Evolutionary conservation across 1,140 invertebrate species (phyloP).

Genomic region (Venustaconcha ellipsiformis): DNA sequence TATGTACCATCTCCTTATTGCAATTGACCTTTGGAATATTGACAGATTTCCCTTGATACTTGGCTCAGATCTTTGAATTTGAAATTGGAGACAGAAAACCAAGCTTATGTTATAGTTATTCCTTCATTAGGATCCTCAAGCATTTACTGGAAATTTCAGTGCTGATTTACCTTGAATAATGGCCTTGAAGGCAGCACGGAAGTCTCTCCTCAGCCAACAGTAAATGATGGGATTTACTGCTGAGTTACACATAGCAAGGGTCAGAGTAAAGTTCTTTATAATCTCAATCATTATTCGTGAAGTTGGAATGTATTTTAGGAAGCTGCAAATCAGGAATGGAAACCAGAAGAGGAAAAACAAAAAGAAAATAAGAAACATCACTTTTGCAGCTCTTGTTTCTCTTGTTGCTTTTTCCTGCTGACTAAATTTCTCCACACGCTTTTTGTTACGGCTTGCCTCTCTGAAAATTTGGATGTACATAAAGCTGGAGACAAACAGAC

Average conservation of each 20-base stretch:
- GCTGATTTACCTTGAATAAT: slow-evolving; percentile 6
- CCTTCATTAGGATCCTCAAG: neutral
- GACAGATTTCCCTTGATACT: no score
- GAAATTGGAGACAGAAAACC: no score
- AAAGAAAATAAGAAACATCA: slow-evolving; percentile 3
- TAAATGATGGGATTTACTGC: neutral
- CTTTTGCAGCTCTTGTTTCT: neutral
- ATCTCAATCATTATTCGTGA: neutral
- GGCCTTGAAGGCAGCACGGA: neutral
- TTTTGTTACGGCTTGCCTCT: neutral
- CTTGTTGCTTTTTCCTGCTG: neutral
- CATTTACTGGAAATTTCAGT: neutral
- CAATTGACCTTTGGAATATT: no score
- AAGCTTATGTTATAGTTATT: no score
- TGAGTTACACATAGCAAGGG: slow-evolving; percentile 2
- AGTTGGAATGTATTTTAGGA: neutral
- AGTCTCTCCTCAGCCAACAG: slow-evolving; percentile 6
- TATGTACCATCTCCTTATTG: no score
- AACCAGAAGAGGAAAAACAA: slow-evolving; percentile 7
- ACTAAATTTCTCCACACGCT: neutral
- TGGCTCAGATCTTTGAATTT: no score
- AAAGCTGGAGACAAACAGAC: neutral
- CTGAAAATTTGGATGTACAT: slow-evolving; percentile 1
- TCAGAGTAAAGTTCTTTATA: neutral
- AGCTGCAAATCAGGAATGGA: slow-evolving; percentile 1